These are phyloP conservation scores for Neodiprion lecontei DNA, from an alignment of 1,140 invertebrate species.

Conservation along the genomic window DNA sequence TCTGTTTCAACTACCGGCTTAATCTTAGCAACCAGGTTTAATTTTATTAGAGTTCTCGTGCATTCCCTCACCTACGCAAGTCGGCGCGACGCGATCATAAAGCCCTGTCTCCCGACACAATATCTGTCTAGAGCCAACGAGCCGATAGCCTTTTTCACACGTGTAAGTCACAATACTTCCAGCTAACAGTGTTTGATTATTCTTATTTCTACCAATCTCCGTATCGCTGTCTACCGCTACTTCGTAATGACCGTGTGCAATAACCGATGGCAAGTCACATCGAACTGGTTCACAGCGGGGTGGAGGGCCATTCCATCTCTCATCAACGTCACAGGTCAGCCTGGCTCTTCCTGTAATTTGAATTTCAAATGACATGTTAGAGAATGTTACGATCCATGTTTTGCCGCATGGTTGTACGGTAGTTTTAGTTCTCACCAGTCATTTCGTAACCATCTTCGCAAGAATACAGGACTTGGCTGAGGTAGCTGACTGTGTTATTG, in stretches of 20 bases:
- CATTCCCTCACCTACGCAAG: constrained; percentile 69
- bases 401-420: background rate
- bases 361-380: constrained; percentile 10
- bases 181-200: constrained; percentile 69
- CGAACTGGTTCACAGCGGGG: constrained; percentile 84
- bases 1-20: background rate
- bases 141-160: constrained; percentile 74
- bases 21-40: background rate
- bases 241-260: constrained; percentile 75
- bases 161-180: constrained; percentile 78
- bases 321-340: constrained; percentile 89
- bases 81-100: constrained; percentile 79
- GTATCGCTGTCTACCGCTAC: constrained; percentile 60
- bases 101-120: constrained; percentile 78
- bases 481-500: constrained; percentile 84
- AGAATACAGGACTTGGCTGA: constrained; percentile 84
- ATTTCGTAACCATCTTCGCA: constrained; percentile 87
- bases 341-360: constrained; percentile 68
- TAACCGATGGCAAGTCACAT: constrained; percentile 75
- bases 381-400: constrained; percentile 10
- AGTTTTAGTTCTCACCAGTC: constrained; percentile 61
- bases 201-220: constrained; percentile 28
- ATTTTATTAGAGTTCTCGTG: constrained; percentile 1
- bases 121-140: constrained; percentile 73
- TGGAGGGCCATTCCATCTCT: constrained; percentile 92